A percentile compares a stretch with the other conserved stretches of the same genome.
Conservation (phyloP, 2,113 vertebrate species). For the Spheniscus mendiculus region DNA sequence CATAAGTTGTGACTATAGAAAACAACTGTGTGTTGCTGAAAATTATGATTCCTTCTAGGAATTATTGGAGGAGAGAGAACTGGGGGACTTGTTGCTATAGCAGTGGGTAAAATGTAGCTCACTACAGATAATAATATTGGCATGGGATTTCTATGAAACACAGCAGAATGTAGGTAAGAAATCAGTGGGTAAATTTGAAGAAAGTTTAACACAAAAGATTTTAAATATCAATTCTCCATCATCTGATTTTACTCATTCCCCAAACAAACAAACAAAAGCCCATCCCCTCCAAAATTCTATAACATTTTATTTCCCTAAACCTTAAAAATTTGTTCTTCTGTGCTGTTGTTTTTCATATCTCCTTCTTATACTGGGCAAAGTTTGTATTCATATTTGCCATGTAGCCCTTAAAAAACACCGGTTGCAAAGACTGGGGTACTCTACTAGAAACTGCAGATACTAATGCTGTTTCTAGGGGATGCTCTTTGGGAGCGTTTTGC, state of each 20-base stretch:
- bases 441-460: background rate
- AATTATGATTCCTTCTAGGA: background rate
- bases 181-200: background rate
- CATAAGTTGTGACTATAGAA: background rate
- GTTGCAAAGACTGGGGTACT: background rate
- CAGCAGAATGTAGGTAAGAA: background rate
- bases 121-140: background rate
- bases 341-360: background rate
- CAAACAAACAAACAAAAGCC: background rate
- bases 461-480: background rate
- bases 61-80: background rate
- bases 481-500: background rate
- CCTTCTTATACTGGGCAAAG: background rate
- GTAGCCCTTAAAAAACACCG: background rate
- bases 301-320: background rate
- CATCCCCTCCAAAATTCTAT: rapidly evolving
- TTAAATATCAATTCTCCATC: background rate
- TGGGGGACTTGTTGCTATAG: background rate
- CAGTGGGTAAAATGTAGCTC: background rate
- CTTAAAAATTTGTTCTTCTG: background rate
- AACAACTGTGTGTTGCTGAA: background rate
- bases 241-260: background rate
- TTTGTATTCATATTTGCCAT: background rate
- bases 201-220: background rate
- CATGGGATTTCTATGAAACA: background rate